Conservation (phyloP, 2,888 invertebrate genomes). For the Leucania comma region DNA sequence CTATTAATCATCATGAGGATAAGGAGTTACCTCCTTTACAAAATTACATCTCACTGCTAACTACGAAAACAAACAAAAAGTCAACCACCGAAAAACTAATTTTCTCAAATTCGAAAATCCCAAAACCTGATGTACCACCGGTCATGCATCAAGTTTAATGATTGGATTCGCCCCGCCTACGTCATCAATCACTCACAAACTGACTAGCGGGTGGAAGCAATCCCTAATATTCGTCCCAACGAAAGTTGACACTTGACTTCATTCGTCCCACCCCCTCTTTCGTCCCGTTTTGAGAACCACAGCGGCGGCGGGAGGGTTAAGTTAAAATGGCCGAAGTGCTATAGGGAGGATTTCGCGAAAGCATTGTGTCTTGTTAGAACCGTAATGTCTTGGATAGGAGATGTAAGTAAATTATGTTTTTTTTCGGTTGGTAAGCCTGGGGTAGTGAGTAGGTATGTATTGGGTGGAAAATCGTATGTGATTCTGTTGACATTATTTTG, state of each 20-base stretch:
- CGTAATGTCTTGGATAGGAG: constrained; percentile 88
- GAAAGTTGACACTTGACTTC: constrained; percentile 75
- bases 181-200: constrained; percentile 88
- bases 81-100: constrained; percentile 67
- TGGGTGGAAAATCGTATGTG: background rate
- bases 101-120: constrained; percentile 76
- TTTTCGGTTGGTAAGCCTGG: constrained; percentile 66
- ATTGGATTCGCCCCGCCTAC: constrained; percentile 90
- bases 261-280: constrained; percentile 25
- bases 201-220: constrained; percentile 79
- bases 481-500: background rate
- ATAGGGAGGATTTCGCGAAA: constrained; percentile 84
- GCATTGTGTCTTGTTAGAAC: constrained; percentile 89
- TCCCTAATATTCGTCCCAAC: constrained; percentile 66
- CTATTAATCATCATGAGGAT: no score
- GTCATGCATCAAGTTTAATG: constrained; percentile 90
- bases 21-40: background rate
- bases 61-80: constrained; percentile 9
- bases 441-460: constrained; percentile 60
- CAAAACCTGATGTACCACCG: constrained; percentile 85
- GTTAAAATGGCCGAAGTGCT: constrained; percentile 68
- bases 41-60: background rate
- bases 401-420: constrained; percentile 89
- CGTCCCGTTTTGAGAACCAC: constrained; percentile 4
- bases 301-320: constrained; percentile 67